Conservation (phyloP, 2,113 vertebrate species). For the Notothenia coriiceps region DNA sequence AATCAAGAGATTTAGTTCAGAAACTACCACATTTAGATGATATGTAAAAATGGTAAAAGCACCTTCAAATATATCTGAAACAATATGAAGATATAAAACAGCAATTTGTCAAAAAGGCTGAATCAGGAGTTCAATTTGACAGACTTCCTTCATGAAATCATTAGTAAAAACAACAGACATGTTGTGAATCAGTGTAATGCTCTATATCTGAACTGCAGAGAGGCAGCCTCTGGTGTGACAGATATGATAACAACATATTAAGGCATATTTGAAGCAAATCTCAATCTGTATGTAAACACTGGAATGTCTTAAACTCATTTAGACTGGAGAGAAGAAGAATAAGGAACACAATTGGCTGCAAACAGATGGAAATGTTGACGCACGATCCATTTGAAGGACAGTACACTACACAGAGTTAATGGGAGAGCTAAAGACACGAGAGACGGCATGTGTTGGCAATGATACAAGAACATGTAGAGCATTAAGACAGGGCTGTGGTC, state of each 20-base stretch:
- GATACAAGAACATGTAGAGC: neutral
- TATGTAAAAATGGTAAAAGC: slow-evolving; percentile 17
- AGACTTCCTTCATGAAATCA: neutral
- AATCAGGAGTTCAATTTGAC: neutral
- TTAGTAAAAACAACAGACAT: neutral
- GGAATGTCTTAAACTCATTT: neutral
- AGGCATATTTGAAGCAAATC: slow-evolving; percentile 14
- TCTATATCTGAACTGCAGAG: neutral
- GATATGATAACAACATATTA: neutral
- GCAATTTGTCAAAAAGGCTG: neutral
- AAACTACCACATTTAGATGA: neutral
- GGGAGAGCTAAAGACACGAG: neutral
- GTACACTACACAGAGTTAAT: neutral
- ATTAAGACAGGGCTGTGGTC: neutral
- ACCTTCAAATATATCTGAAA: neutral
- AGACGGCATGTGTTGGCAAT: neutral
- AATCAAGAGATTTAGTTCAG: neutral
- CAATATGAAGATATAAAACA: slow-evolving; percentile 12
- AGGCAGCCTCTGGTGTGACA: neutral
- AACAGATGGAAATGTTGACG: neutral
- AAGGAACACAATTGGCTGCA: neutral
- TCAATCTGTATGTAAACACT: slow-evolving; percentile 17
- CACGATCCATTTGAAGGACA: neutral
- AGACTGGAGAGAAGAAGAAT: neutral
- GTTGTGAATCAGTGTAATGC: neutral